phyloP scores from a whole-genome alignment of 2,888 invertebrate species.

The Drosophila mulleri region DNA sequence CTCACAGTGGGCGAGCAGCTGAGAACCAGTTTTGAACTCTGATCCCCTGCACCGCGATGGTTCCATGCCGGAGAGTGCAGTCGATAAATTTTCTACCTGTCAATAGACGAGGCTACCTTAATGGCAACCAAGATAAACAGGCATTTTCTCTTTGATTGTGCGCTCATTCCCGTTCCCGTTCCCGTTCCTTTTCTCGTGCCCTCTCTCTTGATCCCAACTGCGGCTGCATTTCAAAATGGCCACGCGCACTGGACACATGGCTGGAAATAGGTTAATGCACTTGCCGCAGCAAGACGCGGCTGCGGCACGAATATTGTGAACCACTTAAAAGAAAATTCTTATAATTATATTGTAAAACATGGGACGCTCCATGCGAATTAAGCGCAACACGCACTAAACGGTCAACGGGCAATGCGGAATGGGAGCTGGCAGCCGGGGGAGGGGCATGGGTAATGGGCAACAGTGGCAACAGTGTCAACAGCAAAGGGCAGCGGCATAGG shows the following conservation, averaged over 20 bases:
- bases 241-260: constrained; percentile 32
- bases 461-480: constrained; percentile 66
- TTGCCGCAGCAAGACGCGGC: constrained; percentile 37
- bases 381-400: constrained; percentile 50
- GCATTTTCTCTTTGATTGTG: constrained; percentile 54
- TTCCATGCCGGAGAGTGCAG: constrained; percentile 48
- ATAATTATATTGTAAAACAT: constrained; percentile 72
- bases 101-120: constrained; percentile 78
- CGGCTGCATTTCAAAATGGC: constrained; percentile 61
- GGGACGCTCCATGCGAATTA: constrained; percentile 59
- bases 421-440: constrained; percentile 4
- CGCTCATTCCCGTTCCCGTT: constrained; percentile 15
- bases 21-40: constrained; percentile 61
- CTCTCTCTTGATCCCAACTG: constrained; percentile 10
- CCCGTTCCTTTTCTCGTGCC: not conserved
- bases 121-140: constrained; percentile 69
- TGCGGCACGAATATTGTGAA: constrained; percentile 44
- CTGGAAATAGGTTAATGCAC: constrained; percentile 64
- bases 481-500: constrained; percentile 44
- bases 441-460: constrained; percentile 8
- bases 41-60: constrained; percentile 27
- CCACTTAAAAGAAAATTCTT: constrained; percentile 68
- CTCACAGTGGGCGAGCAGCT: constrained; percentile 60
- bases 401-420: constrained; percentile 25
- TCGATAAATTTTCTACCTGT: constrained; percentile 82